Base-by-base conservation (phyloP, 2,797 vertebrate genomes). In the Heliangelus exortis region DNA sequence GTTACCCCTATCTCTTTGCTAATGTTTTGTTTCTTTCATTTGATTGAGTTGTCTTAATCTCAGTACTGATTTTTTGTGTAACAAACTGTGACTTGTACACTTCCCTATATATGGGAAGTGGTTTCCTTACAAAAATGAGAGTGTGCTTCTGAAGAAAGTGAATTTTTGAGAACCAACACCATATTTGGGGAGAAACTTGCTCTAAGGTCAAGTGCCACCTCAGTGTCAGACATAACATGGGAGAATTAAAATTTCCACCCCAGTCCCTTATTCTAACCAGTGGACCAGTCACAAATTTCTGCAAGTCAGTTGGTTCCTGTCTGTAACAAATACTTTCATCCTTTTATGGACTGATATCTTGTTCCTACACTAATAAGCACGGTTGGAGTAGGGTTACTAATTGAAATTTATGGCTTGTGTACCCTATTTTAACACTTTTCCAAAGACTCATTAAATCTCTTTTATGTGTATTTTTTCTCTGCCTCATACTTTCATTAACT, bases 401-500 rank as follows among this genome's bases (percentile, higher is more conserved):
- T 92, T 84, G 63, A 95, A 97, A 97, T 98, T 98, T 98, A 98
- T 97, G 94, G 95, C 92, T 96, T 97, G 95, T 96, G 85, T 96
- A 95, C 75, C 43, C 83, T 97, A 88, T 94, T 97, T 96, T 97
- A 97, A 96, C 95, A 96, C 96, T 96, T 97, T 96, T 96, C 91
- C 69, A 93, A 97, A 97, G 97, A 97, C 96, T 97, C 94, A 97
- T 98, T 97, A 97, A 97, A 98, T 98, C 94, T 97, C 80, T 97
- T 98, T 98, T 97, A 97, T 97, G 96, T 96, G 94, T 95, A 85
- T 95, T 97, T 97, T 98, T 92, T 89, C 81, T 47, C 91, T 96
- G 96, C 43, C 90, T 96, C 91, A 84, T 87, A 93, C 92, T 97
- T 97, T 97, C 96, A 97, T 97, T 98, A 98, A 95, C 94, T 95